These are phyloP conservation scores for Nineta flava DNA, from an alignment of 2,888 invertebrate genomes.

Conservation along the genomic window DNA sequence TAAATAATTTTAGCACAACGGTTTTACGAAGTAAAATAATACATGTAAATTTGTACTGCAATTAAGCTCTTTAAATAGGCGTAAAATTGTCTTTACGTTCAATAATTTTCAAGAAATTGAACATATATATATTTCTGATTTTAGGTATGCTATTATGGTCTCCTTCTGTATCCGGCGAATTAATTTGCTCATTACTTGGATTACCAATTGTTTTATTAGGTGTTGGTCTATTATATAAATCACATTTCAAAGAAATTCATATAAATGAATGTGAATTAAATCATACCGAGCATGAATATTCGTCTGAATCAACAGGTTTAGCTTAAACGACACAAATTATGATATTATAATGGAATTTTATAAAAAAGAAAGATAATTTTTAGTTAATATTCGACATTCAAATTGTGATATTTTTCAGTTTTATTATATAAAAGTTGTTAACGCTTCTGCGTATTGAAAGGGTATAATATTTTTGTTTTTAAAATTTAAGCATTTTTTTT, in stretches of 20 bases:
- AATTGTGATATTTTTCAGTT: neutral
- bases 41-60: too few species aligned
- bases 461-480: neutral
- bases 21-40: neutral
- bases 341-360: neutral
- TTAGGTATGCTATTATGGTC: slow-evolving; percentile 33
- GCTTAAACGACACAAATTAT: slow-evolving; percentile 2
- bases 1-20: too few species aligned
- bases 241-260: slow-evolving; percentile 30
- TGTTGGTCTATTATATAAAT: slow-evolving; percentile 32
- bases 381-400: neutral
- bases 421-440: neutral
- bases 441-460: neutral
- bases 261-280: neutral
- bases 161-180: slow-evolving; percentile 41
- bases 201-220: slow-evolving; percentile 39
- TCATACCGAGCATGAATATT: slow-evolving; percentile 4
- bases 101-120: neutral
- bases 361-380: neutral
- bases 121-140: neutral
- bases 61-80: too few species aligned
- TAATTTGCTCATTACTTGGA: slow-evolving; percentile 40
- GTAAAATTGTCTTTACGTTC: too few species aligned
- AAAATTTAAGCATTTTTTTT: too few species aligned
- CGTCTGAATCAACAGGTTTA: slow-evolving; percentile 5